Evolutionary conservation across 2,888 invertebrate genomes (phyloP).

Genomic region (Xestia c-nigrum): DNA sequence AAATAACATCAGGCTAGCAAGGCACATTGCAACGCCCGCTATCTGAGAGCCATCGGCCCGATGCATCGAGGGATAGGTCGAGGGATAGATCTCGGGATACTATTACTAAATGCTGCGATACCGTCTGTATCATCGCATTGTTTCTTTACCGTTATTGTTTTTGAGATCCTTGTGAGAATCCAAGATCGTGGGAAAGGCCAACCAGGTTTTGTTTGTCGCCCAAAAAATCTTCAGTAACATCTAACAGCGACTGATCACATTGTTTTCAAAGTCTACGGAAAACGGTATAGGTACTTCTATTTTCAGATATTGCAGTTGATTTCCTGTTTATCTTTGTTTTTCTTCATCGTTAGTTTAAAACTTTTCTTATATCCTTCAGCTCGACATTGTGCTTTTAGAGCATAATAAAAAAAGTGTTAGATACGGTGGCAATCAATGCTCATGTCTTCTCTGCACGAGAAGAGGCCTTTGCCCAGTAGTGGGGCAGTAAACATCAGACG

Average conservation of each 20-base stretch:
- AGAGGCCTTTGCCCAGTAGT: too few relatives aligned
- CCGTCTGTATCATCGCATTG: constrained; percentile 45
- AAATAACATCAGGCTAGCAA: constrained; percentile 59
- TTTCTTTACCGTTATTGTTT: constrained; percentile 41
- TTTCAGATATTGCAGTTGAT: neutral
- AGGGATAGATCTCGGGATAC: constrained; percentile 47
- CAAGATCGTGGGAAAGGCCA: constrained; percentile 37
- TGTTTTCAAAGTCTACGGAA: constrained; percentile 1
- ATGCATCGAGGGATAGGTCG: constrained; percentile 51
- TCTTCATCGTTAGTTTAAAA: neutral
- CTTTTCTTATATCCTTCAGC: constrained; percentile 2
- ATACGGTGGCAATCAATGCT: too few relatives aligned
- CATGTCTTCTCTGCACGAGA: too few relatives aligned
- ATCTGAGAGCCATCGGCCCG: constrained; percentile 53
- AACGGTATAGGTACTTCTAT: neutral
- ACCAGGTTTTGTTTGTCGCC: neutral
- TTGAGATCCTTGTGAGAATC: constrained; percentile 1
- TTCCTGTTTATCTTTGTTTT: neutral
- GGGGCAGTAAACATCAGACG: too few relatives aligned
- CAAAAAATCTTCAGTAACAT: constrained; percentile 29
- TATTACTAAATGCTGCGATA: constrained; percentile 48
- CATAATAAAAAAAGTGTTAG: neutral
- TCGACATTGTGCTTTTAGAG: constrained; percentile 1
- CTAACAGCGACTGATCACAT: neutral
- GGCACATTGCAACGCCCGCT: constrained; percentile 53